Percentiles rank a stretch among this genome's conserved stretches.
These are phyloP conservation scores for Scaptodrosophila latifasciaeformis DNA, from an alignment of 2,888 invertebrate genomes.

Conservation along the genomic window DNA sequence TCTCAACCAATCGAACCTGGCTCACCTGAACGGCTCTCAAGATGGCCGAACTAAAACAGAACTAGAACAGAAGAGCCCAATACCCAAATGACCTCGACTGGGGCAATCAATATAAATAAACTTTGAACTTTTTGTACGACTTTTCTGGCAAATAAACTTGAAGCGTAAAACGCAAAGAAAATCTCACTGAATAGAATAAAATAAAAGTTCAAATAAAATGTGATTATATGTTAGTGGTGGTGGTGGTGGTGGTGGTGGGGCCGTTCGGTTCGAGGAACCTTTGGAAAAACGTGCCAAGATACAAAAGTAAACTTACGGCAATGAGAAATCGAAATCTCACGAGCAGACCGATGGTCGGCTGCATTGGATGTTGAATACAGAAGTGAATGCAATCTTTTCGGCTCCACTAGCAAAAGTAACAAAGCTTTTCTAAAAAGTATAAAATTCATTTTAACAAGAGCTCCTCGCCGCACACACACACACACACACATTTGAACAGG, in stretches of 20 bases:
- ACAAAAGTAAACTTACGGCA: slow-evolving; percentile 37
- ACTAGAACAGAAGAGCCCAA: slow-evolving; percentile 10
- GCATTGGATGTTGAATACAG: background rate
- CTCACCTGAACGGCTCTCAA: no score
- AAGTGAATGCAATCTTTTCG: slow-evolving; percentile 19
- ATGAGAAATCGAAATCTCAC: no score
- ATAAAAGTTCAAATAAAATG: slow-evolving; percentile 62
- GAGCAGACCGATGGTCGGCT: no score
- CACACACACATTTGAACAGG: slow-evolving; percentile 53
- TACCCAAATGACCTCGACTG: slow-evolving; percentile 48
- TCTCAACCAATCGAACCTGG: no score
- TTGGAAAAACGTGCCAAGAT: slow-evolving; percentile 41
- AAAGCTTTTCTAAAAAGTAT: slow-evolving; percentile 36
- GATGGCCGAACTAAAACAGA: no score
- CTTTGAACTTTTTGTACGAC: slow-evolving; percentile 48
- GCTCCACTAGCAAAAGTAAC: background rate
- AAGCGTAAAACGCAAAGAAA: slow-evolving; percentile 18
- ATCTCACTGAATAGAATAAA: slow-evolving; percentile 44
- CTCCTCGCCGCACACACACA: slow-evolving; percentile 17
- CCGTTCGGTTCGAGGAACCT: background rate
- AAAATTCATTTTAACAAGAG: slow-evolving; percentile 54
- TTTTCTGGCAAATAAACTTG: slow-evolving; percentile 39
- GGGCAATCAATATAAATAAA: slow-evolving; percentile 54
- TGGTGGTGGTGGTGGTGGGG: background rate
- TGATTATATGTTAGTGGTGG: slow-evolving; percentile 39